Evolutionary conservation across 53 echinoderm and acorn worm genomes (phyloP), one percentile per base, ranked within the genome.

Genomic region (Apostichopus leukothele): DNA sequence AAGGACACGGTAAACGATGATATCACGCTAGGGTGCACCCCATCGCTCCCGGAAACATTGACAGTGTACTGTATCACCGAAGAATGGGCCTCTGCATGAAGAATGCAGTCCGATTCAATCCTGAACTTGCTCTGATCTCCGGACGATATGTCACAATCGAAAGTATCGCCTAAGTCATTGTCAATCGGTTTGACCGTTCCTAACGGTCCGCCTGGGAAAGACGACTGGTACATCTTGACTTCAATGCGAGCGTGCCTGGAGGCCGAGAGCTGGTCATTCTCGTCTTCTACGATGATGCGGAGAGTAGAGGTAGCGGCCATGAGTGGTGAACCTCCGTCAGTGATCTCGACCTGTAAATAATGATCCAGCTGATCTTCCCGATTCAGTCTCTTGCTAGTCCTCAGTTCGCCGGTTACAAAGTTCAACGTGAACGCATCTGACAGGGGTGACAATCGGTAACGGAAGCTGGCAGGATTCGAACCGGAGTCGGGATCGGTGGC

Each of bases 211-310:
- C 98, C 98, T 23, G 93, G 81, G 78, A 98, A 98, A 5, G 67
- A 87, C 18, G 94, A 92, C 87, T 96, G 91, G 83, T 91, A 95
- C 20, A 92, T 88, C 86, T 95, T 95, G 22, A 98, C 98, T 76
- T 98, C 95, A 86, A 98, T 98, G 10, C 92, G 90, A 67, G 95
- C 98, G 89, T 95, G 89, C 73, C 98, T 86, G 12, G 89, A 73
- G 25, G 94, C 90, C 3, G 98, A 95, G 14, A 94, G 92, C 67
- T 98, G 95, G 59, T 98, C 98, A 60, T 98, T 98, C 39, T 90
- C 83, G 76, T 98, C 98, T 39, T 87, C 75, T 9, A 95, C 86
- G 13, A 90, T 86, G 88, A 98, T 83, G 75, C 92, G 94, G 75
- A 98, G 93, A 6, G 95, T 93, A 52, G 98, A 95, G 5, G 87